Evolutionary conservation across 2,888 invertebrate genomes (phyloP).

Genomic region (Loripinus fragilis): DNA sequence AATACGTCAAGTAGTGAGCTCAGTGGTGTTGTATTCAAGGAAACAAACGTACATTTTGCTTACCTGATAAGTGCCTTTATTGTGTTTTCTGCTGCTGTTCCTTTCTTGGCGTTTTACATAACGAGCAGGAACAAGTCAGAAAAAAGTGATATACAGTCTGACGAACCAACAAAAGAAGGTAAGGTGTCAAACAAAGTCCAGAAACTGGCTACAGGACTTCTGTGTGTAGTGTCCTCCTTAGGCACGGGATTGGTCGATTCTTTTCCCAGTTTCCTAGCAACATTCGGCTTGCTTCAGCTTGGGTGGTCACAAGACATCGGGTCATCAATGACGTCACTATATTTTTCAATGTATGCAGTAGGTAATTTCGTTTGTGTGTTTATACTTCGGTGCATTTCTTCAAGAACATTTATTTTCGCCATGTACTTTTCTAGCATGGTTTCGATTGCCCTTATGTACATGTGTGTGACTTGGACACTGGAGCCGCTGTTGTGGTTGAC

Average conservation of each 20-base stretch:
- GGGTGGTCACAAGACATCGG: slow-evolving; percentile 34
- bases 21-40: neutral
- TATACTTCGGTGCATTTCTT: slow-evolving; percentile 35
- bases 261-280: slow-evolving; percentile 45
- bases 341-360: slow-evolving; percentile 41
- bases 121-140: neutral
- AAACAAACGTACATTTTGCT: slow-evolving; percentile 38
- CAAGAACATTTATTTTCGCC: slow-evolving; percentile 38
- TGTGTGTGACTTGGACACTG: slow-evolving; percentile 38
- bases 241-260: slow-evolving; percentile 40
- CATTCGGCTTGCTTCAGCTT: slow-evolving; percentile 39
- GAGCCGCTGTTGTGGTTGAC: slow-evolving; percentile 45
- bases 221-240: neutral
- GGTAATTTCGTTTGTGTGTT: slow-evolving; percentile 48
- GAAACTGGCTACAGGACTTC: neutral
- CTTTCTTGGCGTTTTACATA: slow-evolving; percentile 18
- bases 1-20: neutral
- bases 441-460: slow-evolving; percentile 31
- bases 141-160: neutral
- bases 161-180: neutral
- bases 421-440: slow-evolving; percentile 27
- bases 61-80: slow-evolving; percentile 36
- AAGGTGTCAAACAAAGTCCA: neutral
- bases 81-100: slow-evolving; percentile 22
- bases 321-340: slow-evolving; percentile 33